These are phyloP conservation scores for Strix aluco DNA, from an alignment of 2,113 vertebrate species.

Conservation along the genomic window DNA sequence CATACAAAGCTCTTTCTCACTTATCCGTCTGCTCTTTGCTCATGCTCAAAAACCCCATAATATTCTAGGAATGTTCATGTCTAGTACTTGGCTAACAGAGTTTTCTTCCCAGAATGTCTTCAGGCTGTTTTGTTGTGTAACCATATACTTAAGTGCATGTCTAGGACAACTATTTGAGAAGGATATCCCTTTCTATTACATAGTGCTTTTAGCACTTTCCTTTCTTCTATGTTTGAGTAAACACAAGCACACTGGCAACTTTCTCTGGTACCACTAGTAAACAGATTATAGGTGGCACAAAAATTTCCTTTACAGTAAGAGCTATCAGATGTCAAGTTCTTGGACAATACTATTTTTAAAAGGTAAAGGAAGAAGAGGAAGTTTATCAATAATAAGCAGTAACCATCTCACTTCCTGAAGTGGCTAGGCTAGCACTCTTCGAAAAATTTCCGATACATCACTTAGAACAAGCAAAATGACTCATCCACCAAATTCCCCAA, in stretches of 20 bases:
- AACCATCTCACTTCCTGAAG: neutral
- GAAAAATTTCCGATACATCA: neutral
- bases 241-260: neutral
- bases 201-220: neutral
- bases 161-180: neutral
- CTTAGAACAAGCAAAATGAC: neutral
- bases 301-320: neutral
- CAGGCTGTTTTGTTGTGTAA: neutral
- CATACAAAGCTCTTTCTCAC: neutral
- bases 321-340: neutral
- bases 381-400: neutral
- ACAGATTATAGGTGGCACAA: neutral
- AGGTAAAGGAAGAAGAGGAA: neutral
- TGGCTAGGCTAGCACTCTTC: neutral
- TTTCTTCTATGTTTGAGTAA: neutral
- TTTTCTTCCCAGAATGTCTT: neutral
- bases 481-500: neutral
- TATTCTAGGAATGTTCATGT: neutral
- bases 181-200: neutral
- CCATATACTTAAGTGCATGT: neutral
- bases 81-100: neutral
- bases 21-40: neutral
- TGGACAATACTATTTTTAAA: neutral
- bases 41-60: neutral
- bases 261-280: neutral